A percentile compares a stretch with the other conserved stretches of the same genome.
phyloP scores from a whole-genome alignment of 2,888 invertebrate genomes.

The Cecidostiba fungosa region DNA sequence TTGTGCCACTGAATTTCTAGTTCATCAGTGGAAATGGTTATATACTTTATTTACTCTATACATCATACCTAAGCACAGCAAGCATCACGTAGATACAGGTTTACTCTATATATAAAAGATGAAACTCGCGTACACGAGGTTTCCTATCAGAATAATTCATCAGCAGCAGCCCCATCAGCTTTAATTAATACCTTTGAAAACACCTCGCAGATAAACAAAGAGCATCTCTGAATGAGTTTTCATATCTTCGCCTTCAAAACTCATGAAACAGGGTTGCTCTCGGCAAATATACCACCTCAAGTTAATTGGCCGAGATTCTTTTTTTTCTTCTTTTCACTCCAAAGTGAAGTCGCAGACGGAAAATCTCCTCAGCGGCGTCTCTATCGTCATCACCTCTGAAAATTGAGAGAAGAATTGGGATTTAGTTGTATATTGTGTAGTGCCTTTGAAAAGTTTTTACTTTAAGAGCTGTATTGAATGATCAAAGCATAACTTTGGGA shows the following conservation, averaged over 20 bases:
- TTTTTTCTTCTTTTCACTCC: neutral
- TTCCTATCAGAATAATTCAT: neutral
- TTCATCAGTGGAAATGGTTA: no score
- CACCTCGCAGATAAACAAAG: neutral
- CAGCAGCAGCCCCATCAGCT: neutral
- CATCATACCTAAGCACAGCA: no score
- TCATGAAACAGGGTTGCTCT: conserved; percentile 1
- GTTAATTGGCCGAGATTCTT: neutral
- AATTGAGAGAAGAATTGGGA: neutral
- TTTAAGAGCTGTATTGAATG: neutral
- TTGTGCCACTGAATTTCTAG: no score
- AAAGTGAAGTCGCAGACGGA: neutral
- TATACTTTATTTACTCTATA: no score
- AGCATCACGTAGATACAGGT: neutral
- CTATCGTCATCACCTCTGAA: neutral
- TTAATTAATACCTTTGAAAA: conserved; percentile 15
- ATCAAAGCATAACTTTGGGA: neutral
- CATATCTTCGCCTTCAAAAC: neutral
- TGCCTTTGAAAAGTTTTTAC: neutral
- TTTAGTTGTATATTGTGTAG: neutral
- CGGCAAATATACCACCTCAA: neutral
- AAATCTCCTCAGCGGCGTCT: neutral
- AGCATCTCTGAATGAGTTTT: conserved; percentile 10
- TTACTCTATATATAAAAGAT: neutral
- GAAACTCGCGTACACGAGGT: neutral